These are phyloP conservation scores for Pseudochromis fuscus DNA, from an alignment of 2,797 vertebrate species.

Conservation along the genomic window DNA sequence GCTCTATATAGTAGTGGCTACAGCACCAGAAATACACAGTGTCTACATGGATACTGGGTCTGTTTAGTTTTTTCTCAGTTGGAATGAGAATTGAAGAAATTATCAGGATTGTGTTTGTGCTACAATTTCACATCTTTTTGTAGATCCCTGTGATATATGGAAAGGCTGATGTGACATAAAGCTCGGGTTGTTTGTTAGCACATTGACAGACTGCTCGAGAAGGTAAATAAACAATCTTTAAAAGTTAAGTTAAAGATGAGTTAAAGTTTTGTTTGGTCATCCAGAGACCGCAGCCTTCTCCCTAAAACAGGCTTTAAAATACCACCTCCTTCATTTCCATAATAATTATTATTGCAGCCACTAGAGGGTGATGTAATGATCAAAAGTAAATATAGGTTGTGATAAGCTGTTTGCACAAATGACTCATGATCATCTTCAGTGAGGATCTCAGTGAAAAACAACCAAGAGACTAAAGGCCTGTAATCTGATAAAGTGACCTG, in stretches of 20 bases:
- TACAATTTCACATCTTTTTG: neutral
- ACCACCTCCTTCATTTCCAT: neutral
- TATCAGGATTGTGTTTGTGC: neutral
- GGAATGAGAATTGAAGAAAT: neutral
- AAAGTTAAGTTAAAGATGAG: too few species aligned
- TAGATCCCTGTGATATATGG: neutral
- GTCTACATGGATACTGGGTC: neutral
- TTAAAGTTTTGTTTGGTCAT: neutral
- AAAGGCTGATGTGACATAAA: neutral
- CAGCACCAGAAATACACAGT: neutral
- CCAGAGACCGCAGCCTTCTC: neutral
- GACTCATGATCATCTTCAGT: neutral
- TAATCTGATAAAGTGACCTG: neutral
- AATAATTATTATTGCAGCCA: slow-evolving; percentile 5
- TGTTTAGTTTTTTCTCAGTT: neutral
- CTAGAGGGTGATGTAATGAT: slow-evolving; percentile 18
- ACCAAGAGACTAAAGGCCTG: too few species aligned
- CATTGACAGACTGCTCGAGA: neutral
- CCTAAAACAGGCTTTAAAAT: neutral
- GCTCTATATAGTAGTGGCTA: slow-evolving; percentile 13
- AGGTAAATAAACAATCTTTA: neutral
- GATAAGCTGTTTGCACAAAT: neutral
- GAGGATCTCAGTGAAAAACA: neutral
- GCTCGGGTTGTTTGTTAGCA: too few species aligned
- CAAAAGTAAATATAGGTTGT: neutral